phyloP scores from a whole-genome alignment of 2,888 invertebrate species.

The Amiota mariae region DNA sequence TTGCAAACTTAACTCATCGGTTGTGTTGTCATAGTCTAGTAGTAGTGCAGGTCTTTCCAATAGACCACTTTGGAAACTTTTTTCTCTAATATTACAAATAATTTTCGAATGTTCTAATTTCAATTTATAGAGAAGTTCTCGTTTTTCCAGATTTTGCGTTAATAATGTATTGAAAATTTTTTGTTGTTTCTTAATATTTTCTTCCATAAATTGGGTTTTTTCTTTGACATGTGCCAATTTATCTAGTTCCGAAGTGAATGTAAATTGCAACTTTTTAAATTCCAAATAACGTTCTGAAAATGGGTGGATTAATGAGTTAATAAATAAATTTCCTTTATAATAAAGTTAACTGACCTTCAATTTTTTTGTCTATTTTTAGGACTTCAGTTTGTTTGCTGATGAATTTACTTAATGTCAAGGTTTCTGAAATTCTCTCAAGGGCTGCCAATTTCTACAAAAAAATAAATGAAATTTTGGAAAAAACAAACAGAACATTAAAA shows the following conservation, averaged over 20 bases:
- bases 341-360: conserved; percentile 59
- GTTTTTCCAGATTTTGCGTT: conserved; percentile 38
- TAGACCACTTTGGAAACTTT: conserved; percentile 63
- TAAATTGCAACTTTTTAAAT: conserved; percentile 52
- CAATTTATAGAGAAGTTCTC: conserved; percentile 50
- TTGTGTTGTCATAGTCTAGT: conserved; percentile 64
- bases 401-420: conserved; percentile 60
- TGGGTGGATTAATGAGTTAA: conserved; percentile 1
- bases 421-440: conserved; percentile 64
- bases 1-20: conserved; percentile 38
- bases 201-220: not conserved
- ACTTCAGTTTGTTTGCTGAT: conserved; percentile 63
- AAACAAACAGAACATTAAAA: too few species aligned
- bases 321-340: not conserved
- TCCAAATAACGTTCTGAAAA: conserved; percentile 63
- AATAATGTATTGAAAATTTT: conserved; percentile 18
- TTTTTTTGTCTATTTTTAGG: conserved; percentile 62
- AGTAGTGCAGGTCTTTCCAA: conserved; percentile 65
- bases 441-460: conserved; percentile 54
- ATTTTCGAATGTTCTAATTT: conserved; percentile 56
- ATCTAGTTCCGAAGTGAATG: conserved; percentile 61
- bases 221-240: conserved; percentile 59
- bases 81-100: conserved; percentile 49
- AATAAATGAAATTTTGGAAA: not conserved
- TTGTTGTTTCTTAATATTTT: conserved; percentile 27